A percentile compares a stretch with the other conserved stretches of the same genome.
Evolutionary conservation across 2,113 vertebrate species (phyloP).

Genomic region (Actenoides hombroni): DNA sequence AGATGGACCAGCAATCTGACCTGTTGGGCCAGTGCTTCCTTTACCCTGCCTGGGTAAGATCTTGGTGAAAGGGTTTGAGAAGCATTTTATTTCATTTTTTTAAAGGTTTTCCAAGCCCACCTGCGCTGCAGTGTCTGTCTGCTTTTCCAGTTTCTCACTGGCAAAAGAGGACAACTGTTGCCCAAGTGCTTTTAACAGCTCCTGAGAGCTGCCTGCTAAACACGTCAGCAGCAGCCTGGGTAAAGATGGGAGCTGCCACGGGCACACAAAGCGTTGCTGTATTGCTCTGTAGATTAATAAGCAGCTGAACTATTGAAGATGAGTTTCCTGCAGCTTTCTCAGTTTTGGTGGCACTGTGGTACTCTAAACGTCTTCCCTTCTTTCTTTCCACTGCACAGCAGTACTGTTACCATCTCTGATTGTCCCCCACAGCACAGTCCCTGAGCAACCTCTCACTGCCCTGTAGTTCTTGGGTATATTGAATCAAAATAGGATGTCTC

Average conservation of each 20-base stretch:
- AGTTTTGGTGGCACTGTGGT: not conserved
- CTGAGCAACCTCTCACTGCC: not conserved
- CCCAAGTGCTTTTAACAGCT: not conserved
- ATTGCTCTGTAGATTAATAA: not conserved
- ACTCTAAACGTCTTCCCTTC: not conserved
- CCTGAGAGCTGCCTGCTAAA: not conserved
- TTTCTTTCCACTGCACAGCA: not conserved
- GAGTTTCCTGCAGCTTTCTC: not conserved
- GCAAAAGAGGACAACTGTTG: not conserved
- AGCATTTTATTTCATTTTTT: not conserved
- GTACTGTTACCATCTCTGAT: not conserved
- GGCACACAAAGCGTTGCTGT: not conserved
- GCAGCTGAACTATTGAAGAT: not conserved
- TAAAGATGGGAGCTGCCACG: not conserved
- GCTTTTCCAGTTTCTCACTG: not conserved
- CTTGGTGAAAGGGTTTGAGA: not conserved
- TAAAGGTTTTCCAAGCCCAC: not conserved
- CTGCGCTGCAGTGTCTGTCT: not conserved
- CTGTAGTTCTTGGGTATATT: not conserved
- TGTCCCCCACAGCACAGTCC: not conserved
- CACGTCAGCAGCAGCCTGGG: not conserved
- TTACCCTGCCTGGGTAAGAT: not conserved
- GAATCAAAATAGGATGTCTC: not conserved
- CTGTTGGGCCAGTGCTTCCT: not conserved
- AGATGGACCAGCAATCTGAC: not conserved